Evolutionary conservation across 1,140 invertebrate species (phyloP).

Genomic region (Trichoplusia ni): DNA sequence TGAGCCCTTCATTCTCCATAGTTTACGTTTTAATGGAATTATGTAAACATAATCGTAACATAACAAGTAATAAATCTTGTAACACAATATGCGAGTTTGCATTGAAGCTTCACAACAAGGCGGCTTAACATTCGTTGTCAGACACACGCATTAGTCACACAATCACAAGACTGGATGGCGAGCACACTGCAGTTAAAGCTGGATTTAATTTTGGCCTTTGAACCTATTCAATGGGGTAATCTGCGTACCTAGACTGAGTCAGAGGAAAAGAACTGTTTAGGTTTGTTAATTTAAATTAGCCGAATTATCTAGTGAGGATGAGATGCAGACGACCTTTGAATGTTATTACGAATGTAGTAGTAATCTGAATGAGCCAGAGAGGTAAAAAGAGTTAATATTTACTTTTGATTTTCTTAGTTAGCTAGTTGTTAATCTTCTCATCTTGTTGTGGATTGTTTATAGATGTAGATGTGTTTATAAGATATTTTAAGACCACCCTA

Average conservation of each 20-base stretch:
- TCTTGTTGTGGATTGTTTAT: no score
- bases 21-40: background rate
- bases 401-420: no score
- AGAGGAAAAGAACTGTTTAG: constrained; percentile 66
- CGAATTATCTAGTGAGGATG: constrained; percentile 48
- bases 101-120: constrained; percentile 10
- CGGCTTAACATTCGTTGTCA: constrained; percentile 21
- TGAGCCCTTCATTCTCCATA: background rate
- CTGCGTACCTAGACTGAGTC: constrained; percentile 53
- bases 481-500: no score
- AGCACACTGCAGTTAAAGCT: constrained; percentile 56
- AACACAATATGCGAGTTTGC: constrained; percentile 15
- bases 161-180: constrained; percentile 40
- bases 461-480: no score
- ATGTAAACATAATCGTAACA: constrained; percentile 9
- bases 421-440: no score
- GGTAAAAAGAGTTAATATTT: no score
- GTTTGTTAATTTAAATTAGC: constrained; percentile 54
- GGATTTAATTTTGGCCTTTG: constrained; percentile 58
- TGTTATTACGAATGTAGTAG: background rate
- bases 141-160: constrained; percentile 38
- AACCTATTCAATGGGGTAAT: constrained; percentile 48
- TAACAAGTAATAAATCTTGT: constrained; percentile 20
- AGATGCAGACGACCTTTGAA: constrained; percentile 20
- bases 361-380: background rate